Percentiles rank a stretch among this genome's conserved stretches.
These are phyloP conservation scores for Penaeus chinensis DNA, from an alignment of 1,140 invertebrate genomes.

Conservation along the genomic window DNA sequence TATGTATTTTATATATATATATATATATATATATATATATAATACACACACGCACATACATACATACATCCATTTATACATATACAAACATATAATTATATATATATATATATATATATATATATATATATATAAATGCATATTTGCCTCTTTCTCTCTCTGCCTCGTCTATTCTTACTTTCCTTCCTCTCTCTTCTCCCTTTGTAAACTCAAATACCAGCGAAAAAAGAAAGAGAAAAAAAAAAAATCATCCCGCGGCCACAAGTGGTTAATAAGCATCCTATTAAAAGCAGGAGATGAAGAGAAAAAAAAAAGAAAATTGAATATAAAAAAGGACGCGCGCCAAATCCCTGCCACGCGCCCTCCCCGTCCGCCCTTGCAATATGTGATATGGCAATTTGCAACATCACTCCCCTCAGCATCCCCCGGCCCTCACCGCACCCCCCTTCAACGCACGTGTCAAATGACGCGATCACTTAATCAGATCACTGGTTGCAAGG, in stretches of 20 bases:
- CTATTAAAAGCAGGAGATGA: not conserved
- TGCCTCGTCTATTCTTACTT: too few relatives aligned
- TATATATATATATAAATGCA: not conserved
- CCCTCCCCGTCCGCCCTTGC: constrained; percentile 34
- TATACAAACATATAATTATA: not conserved
- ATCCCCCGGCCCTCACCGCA: not conserved
- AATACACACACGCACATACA: not conserved
- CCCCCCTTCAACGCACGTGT: constrained; percentile 40
- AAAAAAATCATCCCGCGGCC: too few relatives aligned
- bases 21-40: too few relatives aligned
- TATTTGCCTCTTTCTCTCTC: not conserved
- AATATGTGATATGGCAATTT: constrained; percentile 54
- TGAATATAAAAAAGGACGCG: not conserved
- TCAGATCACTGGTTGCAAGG: constrained; percentile 50
- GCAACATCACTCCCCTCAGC: constrained; percentile 47
- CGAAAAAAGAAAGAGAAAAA: too few relatives aligned
- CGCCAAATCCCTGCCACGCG: not conserved
- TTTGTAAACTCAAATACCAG: too few relatives aligned
- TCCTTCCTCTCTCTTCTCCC: too few relatives aligned
- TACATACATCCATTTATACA: not conserved
- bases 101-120: constrained; percentile 11
- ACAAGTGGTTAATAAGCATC: too few relatives aligned
- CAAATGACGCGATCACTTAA: constrained; percentile 51
- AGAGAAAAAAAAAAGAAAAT: not conserved
- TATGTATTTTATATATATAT: too few relatives aligned